phyloP scores from a whole-genome alignment of 1,140 invertebrate species.

The Gonatopus flavifemur region DNA sequence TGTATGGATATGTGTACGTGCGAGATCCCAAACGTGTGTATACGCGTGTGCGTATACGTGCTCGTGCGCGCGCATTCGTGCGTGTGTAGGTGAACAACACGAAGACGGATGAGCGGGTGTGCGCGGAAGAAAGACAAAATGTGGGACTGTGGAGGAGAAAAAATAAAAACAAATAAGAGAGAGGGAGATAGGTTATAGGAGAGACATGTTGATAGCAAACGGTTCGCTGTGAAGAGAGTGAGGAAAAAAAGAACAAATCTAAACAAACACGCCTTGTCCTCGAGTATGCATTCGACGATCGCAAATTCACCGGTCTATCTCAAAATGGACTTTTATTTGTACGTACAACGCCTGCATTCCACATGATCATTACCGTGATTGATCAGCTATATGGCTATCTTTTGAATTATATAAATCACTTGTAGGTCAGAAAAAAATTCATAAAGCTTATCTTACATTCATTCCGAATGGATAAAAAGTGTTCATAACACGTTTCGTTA shows the following conservation, averaged over 20 bases:
- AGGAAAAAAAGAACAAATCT: conserved; percentile 21
- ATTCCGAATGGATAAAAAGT: no score
- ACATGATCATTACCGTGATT: no score
- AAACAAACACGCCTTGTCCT: conserved; percentile 31
- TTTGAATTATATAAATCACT: no score
- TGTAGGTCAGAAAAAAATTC: no score
- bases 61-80: not conserved
- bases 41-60: not conserved
- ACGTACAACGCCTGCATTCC: not conserved
- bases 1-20: no score
- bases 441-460: no score
- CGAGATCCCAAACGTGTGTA: no score
- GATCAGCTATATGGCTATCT: no score
- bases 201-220: not conserved
- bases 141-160: conserved; percentile 1
- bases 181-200: not conserved
- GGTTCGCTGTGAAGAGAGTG: no score
- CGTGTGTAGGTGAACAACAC: no score
- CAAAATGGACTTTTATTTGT: not conserved
- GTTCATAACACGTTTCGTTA: no score
- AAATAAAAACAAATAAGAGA: not conserved
- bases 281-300: conserved; percentile 23
- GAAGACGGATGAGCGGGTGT: not conserved
- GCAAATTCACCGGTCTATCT: conserved; percentile 25
- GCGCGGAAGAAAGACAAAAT: conserved; percentile 9